These are phyloP conservation scores for Habroteleia sp. DNA, from an alignment of 2,888 invertebrate genomes.

Conservation along the genomic window DNA sequence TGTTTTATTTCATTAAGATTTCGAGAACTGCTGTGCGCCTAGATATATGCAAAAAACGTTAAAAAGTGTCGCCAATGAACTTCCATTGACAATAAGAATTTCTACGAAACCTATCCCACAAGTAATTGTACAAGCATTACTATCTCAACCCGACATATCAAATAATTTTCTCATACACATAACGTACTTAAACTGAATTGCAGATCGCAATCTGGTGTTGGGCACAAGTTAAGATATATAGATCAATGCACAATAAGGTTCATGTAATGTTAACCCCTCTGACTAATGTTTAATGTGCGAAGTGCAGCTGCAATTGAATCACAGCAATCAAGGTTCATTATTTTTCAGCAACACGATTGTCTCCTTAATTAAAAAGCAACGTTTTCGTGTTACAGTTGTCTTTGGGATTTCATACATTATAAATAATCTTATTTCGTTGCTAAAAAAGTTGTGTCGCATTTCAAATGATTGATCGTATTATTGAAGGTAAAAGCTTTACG, in stretches of 20 bases:
- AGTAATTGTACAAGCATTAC: conserved; percentile 29
- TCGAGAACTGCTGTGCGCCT: background rate
- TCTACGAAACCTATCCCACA: conserved; percentile 47
- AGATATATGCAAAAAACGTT: conserved; percentile 10
- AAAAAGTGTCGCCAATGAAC: conserved; percentile 15
- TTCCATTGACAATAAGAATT: conserved; percentile 32
- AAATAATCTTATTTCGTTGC: too few relatives aligned
- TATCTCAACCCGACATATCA: conserved; percentile 28
- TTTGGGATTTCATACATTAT: too few relatives aligned
- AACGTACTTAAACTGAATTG: conserved; percentile 19
- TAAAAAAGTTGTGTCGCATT: background rate
- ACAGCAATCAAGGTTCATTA: conserved; percentile 20
- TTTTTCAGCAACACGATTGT: conserved; percentile 8
- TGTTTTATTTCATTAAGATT: too few relatives aligned
- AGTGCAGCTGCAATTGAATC: conserved; percentile 32
- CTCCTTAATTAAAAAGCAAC: background rate
- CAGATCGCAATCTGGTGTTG: conserved; percentile 35
- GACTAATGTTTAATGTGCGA: background rate
- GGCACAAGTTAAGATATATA: conserved; percentile 13
- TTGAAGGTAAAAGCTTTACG: conserved; percentile 2
- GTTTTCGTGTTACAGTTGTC: too few relatives aligned
- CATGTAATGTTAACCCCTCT: conserved; percentile 31
- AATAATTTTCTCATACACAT: conserved; percentile 20
- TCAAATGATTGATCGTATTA: conserved; percentile 13
- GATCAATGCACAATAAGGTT: conserved; percentile 31